These are phyloP conservation scores for Bombus affinis DNA, from an alignment of 1,140 invertebrate species.

Conservation along the genomic window DNA sequence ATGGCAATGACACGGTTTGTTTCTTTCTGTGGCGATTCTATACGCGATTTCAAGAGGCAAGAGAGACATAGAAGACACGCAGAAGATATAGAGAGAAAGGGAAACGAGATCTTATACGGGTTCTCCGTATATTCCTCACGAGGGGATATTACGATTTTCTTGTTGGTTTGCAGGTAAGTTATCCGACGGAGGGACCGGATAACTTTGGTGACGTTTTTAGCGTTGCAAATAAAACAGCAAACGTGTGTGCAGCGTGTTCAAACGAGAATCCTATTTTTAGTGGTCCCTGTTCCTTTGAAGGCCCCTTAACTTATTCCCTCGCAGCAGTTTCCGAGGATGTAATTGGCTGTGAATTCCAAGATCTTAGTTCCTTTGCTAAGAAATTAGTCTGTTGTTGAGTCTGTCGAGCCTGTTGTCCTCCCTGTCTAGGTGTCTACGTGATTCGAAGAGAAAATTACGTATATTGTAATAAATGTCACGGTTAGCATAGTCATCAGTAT, in stretches of 20 bases:
- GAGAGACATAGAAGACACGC: neutral
- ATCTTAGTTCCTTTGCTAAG: neutral
- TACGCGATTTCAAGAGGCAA: neutral
- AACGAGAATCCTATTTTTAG: slow-evolving; percentile 36
- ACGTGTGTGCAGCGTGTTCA: neutral
- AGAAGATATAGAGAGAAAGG: neutral
- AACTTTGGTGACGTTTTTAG: slow-evolving; percentile 15
- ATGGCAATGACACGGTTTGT: slow-evolving; percentile 28
- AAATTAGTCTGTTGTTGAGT: neutral
- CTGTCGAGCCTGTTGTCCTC: neutral
- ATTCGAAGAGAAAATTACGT: no score
- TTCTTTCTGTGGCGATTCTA: neutral
- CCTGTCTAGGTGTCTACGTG: no score
- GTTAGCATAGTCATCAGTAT: no score
- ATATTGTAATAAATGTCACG: no score
- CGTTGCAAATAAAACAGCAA: slow-evolving; percentile 23
- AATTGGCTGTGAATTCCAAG: neutral
- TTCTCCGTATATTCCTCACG: neutral
- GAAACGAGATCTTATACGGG: neutral
- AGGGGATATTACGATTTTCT: neutral
- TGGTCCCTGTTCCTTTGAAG: slow-evolving; percentile 31
- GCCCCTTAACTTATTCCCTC: slow-evolving; percentile 9
- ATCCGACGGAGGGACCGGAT: neutral
- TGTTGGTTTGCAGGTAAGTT: neutral
- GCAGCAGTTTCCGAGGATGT: neutral